Percentiles rank a stretch among this genome's conserved stretches.
Conservation (phyloP, 2,113 vertebrate genomes). For the Caloenas nicobarica region DNA sequence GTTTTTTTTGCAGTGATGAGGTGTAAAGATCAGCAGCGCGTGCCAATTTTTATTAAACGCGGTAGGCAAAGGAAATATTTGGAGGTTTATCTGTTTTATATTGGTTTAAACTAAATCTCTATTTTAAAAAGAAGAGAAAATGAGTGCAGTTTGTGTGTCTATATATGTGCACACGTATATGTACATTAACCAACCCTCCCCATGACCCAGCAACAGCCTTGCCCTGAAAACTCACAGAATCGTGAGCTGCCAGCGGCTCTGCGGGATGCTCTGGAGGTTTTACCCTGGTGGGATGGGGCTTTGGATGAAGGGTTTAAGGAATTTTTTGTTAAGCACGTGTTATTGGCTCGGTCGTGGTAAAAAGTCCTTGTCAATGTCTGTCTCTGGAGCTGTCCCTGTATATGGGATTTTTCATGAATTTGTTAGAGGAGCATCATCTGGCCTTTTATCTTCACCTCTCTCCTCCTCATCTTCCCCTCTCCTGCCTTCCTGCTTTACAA, state of each 20-base stretch:
- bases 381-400: not conserved
- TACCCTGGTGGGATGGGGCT: rapidly evolving
- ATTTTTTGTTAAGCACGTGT: rapidly evolving
- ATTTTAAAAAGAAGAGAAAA: not conserved
- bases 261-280: too few species aligned
- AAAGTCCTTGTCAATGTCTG: not conserved
- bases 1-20: too few species aligned
- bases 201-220: not conserved
- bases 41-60: not conserved
- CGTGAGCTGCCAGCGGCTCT: not conserved
- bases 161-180: too few species aligned
- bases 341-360: not conserved
- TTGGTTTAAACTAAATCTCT: not conserved
- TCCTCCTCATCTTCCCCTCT: not conserved
- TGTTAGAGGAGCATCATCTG: not conserved
- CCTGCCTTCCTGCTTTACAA: not conserved
- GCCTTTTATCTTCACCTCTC: not conserved
- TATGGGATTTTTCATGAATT: not conserved
- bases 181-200: rapidly evolving
- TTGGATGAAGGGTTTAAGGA: not conserved
- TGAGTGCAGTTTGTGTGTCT: not conserved
- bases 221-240: not conserved
- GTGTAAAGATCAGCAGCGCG: too few species aligned
- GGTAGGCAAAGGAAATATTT: rapidly evolving
- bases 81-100: not conserved